A percentile compares a stretch with the other conserved stretches of the same genome.
Conservation (phyloP, 1,140 invertebrate species). For the Drosophila rufa region DNA sequence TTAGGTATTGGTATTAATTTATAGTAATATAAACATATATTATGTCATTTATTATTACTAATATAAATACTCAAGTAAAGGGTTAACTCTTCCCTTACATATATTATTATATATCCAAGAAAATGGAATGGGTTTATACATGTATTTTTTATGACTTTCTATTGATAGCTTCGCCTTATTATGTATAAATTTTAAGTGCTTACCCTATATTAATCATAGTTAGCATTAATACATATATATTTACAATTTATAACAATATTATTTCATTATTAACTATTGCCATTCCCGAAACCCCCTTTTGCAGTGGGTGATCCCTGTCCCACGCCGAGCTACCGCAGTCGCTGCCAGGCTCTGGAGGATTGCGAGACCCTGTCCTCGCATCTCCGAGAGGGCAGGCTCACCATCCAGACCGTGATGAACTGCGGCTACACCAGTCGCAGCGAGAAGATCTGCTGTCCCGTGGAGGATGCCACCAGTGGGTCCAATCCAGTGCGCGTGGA, state of each 20-base stretch:
- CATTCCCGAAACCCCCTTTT: background rate
- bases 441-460: slow-evolving; percentile 72
- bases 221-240: no score
- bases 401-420: slow-evolving; percentile 16
- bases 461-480: slow-evolving; percentile 13
- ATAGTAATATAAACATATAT: no score
- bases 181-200: background rate
- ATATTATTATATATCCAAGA: no score
- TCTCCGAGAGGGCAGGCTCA: slow-evolving; percentile 27
- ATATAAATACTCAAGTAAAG: no score
- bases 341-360: slow-evolving; percentile 48
- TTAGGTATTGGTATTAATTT: no score
- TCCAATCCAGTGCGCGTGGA: background rate
- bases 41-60: no score
- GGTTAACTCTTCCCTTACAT: no score
- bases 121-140: no score
- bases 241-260: no score
- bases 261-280: background rate
- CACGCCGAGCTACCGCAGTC: slow-evolving; percentile 53
- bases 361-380: slow-evolving; percentile 40
- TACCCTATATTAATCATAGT: no score
- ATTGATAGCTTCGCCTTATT: background rate
- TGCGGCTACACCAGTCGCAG: slow-evolving; percentile 57
- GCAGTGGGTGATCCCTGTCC: slow-evolving; percentile 67
- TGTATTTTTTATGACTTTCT: background rate